A percentile compares a stretch with the other conserved stretches of the same genome.
Evolutionary conservation across 2,797 vertebrate genomes (phyloP).

Genomic region (Rhynchonycteris naso): DNA sequence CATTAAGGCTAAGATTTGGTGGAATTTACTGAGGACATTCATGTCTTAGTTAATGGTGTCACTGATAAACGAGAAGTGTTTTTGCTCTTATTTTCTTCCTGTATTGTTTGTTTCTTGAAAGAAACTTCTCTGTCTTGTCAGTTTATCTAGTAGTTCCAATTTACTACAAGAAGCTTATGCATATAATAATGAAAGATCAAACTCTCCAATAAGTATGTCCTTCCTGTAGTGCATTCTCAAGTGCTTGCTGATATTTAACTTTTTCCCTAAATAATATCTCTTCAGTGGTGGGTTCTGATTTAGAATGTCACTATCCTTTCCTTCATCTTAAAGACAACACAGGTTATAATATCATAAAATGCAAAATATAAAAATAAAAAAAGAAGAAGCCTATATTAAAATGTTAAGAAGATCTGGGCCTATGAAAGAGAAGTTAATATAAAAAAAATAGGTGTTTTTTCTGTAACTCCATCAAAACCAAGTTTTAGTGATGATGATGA

Average conservation of each 20-base stretch:
- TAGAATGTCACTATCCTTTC: neutral
- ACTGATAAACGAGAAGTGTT: neutral
- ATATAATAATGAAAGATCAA: neutral
- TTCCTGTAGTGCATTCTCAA: neutral
- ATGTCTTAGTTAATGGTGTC: slow-evolving; percentile 60
- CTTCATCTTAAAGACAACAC: neutral
- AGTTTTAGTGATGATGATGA: neutral
- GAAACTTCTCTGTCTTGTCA: slow-evolving; percentile 20
- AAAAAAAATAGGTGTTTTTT: slow-evolving; percentile 20
- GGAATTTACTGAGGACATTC: slow-evolving; percentile 27
- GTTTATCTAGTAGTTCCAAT: neutral
- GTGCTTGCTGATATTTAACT: neutral
- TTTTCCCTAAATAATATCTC: slow-evolving; percentile 19
- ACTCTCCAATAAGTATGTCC: neutral
- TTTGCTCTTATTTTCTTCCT: slow-evolving; percentile 22
- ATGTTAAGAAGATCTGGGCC: neutral
- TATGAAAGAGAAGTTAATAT: neutral
- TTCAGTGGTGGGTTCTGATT: neutral
- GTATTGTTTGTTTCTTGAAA: slow-evolving; percentile 39
- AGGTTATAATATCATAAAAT: neutral
- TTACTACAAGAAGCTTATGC: neutral
- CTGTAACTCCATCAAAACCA: neutral
- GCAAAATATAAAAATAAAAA: neutral
- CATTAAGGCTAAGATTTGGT: neutral
- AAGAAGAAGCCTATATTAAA: neutral